Percentiles rank a stretch among this genome's conserved stretches.
Evolutionary conservation across 2,797 vertebrate species (phyloP).

Genomic region (Amblyraja radiata): DNA sequence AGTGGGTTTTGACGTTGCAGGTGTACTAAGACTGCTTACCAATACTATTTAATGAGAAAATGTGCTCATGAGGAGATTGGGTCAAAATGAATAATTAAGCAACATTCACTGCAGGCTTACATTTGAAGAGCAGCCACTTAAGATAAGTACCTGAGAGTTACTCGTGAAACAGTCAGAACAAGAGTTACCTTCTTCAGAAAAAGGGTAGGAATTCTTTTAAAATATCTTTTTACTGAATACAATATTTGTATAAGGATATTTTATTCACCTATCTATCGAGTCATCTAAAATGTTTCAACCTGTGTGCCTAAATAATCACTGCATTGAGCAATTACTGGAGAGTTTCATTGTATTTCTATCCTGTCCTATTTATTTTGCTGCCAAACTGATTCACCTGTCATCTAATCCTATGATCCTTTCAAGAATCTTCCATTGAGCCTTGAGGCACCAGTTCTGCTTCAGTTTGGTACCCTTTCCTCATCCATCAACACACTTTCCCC

Average conservation of each 20-base stretch:
- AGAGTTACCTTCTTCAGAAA: not conserved
- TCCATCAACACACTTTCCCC: not conserved
- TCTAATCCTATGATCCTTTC: conserved; percentile 76
- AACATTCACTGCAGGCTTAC: not conserved
- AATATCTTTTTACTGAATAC: not conserved
- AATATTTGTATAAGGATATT: not conserved
- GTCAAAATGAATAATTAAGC: not conserved
- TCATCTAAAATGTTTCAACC: conserved; percentile 70
- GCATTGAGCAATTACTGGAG: conserved; percentile 55
- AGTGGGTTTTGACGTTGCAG: not conserved
- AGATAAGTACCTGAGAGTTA: not conserved
- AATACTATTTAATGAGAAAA: not conserved
- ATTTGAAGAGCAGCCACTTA: not conserved
- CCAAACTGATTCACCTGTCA: conserved; percentile 74
- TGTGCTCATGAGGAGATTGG: not conserved
- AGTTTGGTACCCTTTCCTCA: conserved; percentile 50
- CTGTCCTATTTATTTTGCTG: conserved; percentile 56
- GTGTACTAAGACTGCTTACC: not conserved
- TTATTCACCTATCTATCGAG: not conserved
- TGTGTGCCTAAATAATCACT: conserved; percentile 65
- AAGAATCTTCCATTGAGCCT: conserved; percentile 68
- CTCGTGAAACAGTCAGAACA: not conserved
- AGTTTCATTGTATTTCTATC: conserved; percentile 49
- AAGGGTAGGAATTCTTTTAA: not conserved
- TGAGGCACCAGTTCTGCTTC: conserved; percentile 51